Base-by-base conservation (phyloP, 2,113 vertebrate genomes). In the Uria aalge region DNA sequence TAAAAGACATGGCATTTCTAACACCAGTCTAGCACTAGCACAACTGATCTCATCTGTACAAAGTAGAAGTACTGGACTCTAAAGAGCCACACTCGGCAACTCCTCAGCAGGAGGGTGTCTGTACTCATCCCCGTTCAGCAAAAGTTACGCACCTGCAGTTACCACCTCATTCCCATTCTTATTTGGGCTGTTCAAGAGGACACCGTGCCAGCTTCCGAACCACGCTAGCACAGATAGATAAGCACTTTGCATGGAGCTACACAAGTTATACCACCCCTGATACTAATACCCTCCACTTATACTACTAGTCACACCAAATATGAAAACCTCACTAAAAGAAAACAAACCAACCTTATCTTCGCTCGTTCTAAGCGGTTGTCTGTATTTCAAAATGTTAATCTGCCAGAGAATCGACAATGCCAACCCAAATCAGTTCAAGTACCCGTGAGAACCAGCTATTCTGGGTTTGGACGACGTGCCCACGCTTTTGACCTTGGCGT, bases 211-310 rank as follows among this genome's bases (percentile, higher is more conserved):
- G 59, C 24, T 34, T 24, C 63, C 34, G 20, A 41, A 18, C 13
- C 23, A 5, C 19, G 9, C 26, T 3, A 8, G 19, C 29, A 32
- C 8, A 27, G 64, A 15, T 0, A 9, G 6, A 9, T 0, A 2
- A 57, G 50, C 34, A 20, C 48, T 43, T 7, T 3, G 32, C 3
- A 2, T 1, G 15, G 73, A 47, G 26, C 20, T 18, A 16, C 68
- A 23, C 57, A 17, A 22, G 23, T 5, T 32, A 17, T 2, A 6
- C 32, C 8, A 11, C 40, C 20, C 19, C 29, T 41, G 27, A 66
- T 43, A 32, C 63, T 22, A 32, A 32, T 32, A 32, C 13, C 21
- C 20, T 30, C 29, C 63, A 14, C 63, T 21, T 43, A 21, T 21
- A 43, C 63, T 64, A 41, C 40, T 66, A 21, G 10, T 62, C 59